A percentile compares a stretch with the other conserved stretches of the same genome.
Conservation (phyloP, 1,140 invertebrate species). For the Atopsyche davidsoni region DNA sequence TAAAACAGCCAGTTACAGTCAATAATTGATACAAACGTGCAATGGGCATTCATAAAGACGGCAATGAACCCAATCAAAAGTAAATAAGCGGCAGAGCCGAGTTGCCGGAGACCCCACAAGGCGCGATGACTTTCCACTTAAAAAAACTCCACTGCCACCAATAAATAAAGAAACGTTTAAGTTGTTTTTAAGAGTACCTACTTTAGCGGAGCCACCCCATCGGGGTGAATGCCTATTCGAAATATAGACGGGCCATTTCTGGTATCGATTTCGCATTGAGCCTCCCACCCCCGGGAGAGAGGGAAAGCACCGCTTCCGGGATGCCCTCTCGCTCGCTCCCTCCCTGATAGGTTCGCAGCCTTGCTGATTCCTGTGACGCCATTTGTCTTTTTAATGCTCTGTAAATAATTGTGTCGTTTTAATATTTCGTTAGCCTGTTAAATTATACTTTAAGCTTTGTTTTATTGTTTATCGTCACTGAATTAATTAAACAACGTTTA, state of each 20-base stretch:
- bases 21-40: too few relatives aligned
- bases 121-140: slow-evolving; percentile 26
- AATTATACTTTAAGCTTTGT: too few relatives aligned
- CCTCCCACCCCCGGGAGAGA: slow-evolving; percentile 7
- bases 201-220: slow-evolving; percentile 24
- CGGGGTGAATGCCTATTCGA: slow-evolving; percentile 30
- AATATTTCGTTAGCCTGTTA: too few relatives aligned
- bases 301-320: not conserved
- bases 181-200: slow-evolving; percentile 31
- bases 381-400: too few relatives aligned
- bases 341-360: too few relatives aligned
- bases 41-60: not conserved
- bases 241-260: slow-evolving; percentile 31
- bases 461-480: too few relatives aligned
- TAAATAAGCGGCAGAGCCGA: slow-evolving; percentile 7
- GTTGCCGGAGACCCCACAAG: slow-evolving; percentile 10
- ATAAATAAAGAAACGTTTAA: slow-evolving; percentile 32
- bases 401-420: too few relatives aligned
- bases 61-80: slow-evolving; percentile 8
- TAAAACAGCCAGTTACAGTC: too few relatives aligned
- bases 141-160: slow-evolving; percentile 27
- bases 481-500: too few relatives aligned
- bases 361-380: too few relatives aligned
- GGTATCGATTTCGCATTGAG: slow-evolving; percentile 29
- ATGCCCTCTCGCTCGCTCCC: too few relatives aligned